Conservation (phyloP, 1,140 invertebrate species). For the Lucilia sericata region DNA sequence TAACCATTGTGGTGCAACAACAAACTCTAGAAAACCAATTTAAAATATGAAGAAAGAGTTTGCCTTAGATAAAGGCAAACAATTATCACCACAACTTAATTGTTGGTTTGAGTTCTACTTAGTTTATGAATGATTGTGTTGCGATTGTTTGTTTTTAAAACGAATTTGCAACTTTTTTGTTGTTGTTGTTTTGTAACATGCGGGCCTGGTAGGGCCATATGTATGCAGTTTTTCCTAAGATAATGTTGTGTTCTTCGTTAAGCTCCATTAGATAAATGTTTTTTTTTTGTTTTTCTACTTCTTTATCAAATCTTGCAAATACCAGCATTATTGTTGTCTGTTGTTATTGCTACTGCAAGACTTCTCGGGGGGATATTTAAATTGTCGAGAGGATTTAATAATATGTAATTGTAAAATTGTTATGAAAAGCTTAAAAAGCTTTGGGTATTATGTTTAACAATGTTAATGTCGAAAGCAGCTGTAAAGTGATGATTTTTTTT, state of each 20-base stretch:
- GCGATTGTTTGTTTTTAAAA: not conserved
- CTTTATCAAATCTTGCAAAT: not conserved
- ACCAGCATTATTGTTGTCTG: not conserved
- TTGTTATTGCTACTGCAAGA: not conserved
- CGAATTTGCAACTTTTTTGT: no score
- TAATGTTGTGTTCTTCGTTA: not conserved
- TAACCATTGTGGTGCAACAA: no score
- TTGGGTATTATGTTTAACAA: no score
- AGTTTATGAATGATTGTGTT: no score
- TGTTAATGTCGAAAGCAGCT: no score
- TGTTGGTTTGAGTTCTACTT: not conserved
- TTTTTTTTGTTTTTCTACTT: no score
- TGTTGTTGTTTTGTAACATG: not conserved
- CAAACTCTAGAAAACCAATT: not conserved
- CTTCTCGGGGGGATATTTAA: not conserved
- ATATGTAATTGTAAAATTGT: no score
- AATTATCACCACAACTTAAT: conserved; percentile 1
- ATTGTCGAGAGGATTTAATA: not conserved
- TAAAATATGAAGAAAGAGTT: not conserved
- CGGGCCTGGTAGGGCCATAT: not conserved
- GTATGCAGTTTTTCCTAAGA: not conserved
- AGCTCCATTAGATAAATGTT: not conserved
- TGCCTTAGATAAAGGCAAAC: not conserved
- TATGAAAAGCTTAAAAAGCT: no score
- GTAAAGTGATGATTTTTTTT: no score